Conservation (phyloP, 2,113 vertebrate species). For the Xenopus laevis region DNA sequence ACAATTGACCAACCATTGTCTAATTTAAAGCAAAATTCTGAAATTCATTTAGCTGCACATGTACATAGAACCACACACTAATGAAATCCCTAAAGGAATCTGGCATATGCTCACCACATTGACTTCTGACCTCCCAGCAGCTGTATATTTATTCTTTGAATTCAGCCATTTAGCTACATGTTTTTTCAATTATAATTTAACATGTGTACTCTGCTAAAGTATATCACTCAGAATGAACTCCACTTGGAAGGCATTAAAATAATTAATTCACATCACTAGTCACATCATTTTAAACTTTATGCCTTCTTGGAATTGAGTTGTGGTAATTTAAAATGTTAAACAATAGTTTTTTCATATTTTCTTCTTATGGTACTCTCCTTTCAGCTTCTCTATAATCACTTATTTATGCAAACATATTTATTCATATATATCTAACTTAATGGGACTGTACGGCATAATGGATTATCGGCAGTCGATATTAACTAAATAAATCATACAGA, state of each 20-base stretch:
- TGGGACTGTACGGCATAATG: slow-evolving; percentile 38
- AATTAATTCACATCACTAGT: slow-evolving; percentile 73
- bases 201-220: slow-evolving; percentile 68
- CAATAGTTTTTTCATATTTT: slow-evolving; percentile 44
- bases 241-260: slow-evolving; percentile 78
- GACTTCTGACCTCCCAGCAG: slow-evolving; percentile 69
- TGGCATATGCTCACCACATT: slow-evolving; percentile 66
- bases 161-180: slow-evolving; percentile 64
- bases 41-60: slow-evolving; percentile 69
- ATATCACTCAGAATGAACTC: slow-evolving; percentile 68
- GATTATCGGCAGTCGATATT: slow-evolving; percentile 29
- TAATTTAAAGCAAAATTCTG: slow-evolving; percentile 65
- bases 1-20: slow-evolving; percentile 74
- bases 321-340: slow-evolving; percentile 61
- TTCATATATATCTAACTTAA: slow-evolving; percentile 33
- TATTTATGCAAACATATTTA: slow-evolving; percentile 11
- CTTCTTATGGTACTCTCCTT: neutral
- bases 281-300: slow-evolving; percentile 65
- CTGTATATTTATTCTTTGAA: slow-evolving; percentile 74
- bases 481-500: slow-evolving; percentile 36
- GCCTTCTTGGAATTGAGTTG: slow-evolving; percentile 58
- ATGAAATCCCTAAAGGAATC: slow-evolving; percentile 70
- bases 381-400: neutral
- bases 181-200: slow-evolving; percentile 75
- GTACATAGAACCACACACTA: slow-evolving; percentile 69